Evolutionary conservation across 2,797 vertebrate species (phyloP), one percentile per base, ranked within the genome.

Genomic region (Ctenopoma kingsleyae): DNA sequence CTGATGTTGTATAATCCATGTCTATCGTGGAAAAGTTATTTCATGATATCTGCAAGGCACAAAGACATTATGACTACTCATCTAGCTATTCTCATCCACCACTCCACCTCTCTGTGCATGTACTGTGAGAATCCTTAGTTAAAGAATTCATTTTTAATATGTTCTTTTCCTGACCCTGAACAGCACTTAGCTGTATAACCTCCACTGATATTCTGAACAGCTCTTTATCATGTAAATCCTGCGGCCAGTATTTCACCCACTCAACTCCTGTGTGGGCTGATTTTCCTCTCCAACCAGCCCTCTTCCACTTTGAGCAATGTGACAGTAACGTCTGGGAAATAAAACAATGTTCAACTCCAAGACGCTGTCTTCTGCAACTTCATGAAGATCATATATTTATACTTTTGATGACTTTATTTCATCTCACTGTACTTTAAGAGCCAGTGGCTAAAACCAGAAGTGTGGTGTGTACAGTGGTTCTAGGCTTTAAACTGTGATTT

Each of bases 171-270:
- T 20, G 9, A 4, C 20, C 17, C 23, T 35, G 15, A 2, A 44
- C 32, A 63, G 38, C 7, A 19, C 68, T 70, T 54, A 48, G 46
- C 20, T 61, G n/a, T 38, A 6, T 17, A 38, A 47, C 62, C 53
- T 67, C 27, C 51, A 20, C 22, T 72, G 30, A 70, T 67, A 23
- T 46, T 63, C 74, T 57, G 48, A 68, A 25, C 63, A 32, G 68
- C 63, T 88, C 90, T 91, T 92, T 92, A 87, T 93, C 84, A 90
- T 92, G 90, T 76, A 88, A 91, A 93, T 90, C 52, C 61, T 60
- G 64, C 61, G 66, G 74, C 72, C 81, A 64, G 60, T 72, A 54
- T 71, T 59, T 81, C 74, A 67, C 60, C 71, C 67, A 64, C 70
- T 84, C 73, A 38, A 15, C 23, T 30, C 68, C 65, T 80, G 73